phyloP scores from a whole-genome alignment of 2,888 invertebrate genomes.

The Cancer borealis region DNA sequence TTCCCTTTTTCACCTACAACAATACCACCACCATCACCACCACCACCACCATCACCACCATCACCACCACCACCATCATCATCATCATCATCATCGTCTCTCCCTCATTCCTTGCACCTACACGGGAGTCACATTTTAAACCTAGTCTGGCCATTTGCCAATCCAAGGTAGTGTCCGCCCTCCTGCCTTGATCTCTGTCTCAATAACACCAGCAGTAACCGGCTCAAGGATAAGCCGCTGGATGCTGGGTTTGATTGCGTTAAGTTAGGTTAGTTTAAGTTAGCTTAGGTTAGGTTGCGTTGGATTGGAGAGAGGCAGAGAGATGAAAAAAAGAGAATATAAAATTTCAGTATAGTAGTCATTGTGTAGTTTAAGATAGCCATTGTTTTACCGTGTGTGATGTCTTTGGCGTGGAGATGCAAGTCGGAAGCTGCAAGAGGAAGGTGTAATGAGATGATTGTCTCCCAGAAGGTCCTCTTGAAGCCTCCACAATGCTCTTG shows the following conservation, averaged over 20 bases:
- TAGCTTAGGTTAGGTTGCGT: not conserved
- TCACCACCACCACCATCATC: not conserved
- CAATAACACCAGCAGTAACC: not conserved
- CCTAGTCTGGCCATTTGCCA: not conserved
- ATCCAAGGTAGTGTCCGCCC: not conserved
- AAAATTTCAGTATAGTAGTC: not conserved
- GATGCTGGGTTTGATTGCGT: not conserved
- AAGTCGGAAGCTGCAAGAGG: not conserved
- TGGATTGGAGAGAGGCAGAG: too few species aligned
- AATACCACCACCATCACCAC: conserved; percentile 9
- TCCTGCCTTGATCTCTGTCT: not conserved
- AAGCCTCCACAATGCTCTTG: not conserved
- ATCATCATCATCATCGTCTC: not conserved
- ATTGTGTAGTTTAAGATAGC: not conserved
- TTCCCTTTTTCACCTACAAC: not conserved
- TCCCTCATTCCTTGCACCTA: not conserved
- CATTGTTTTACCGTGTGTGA: not conserved
- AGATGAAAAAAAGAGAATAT: not conserved
- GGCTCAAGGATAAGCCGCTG: not conserved
- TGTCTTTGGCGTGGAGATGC: not conserved
- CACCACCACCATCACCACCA: conserved; percentile 4
- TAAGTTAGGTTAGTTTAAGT: not conserved
- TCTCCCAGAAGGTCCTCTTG: not conserved
- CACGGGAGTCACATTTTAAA: not conserved
- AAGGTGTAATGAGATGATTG: not conserved